Percentiles rank a stretch among this genome's conserved stretches.
phyloP scores from a whole-genome alignment of 2,888 invertebrate genomes.

The Platynereis dumerilii region DNA sequence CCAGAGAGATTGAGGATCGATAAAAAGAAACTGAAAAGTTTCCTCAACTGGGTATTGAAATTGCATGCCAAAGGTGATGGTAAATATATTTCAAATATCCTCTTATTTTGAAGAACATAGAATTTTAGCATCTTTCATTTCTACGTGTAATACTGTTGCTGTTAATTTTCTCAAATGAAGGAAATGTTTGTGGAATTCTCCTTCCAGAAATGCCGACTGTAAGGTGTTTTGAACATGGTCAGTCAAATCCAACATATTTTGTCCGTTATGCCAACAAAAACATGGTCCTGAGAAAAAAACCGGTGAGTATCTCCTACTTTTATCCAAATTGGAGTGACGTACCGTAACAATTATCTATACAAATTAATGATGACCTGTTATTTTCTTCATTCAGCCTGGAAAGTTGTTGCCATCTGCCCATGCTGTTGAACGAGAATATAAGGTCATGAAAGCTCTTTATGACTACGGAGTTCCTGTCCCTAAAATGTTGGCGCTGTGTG shows the following conservation, averaged over 20 bases:
- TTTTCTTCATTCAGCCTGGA: conserved; percentile 60
- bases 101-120: background rate
- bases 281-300: conserved; percentile 65
- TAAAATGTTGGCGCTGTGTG: conserved; percentile 55
- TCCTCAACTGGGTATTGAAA: conserved; percentile 47
- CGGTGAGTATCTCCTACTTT: conserved; percentile 48
- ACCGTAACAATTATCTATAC: background rate
- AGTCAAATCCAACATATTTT: conserved; percentile 66
- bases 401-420: conserved; percentile 65
- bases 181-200: background rate
- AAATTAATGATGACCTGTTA: no score
- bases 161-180: no score
- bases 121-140: no score
- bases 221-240: conserved; percentile 61
- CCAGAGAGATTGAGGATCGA: conserved; percentile 49
- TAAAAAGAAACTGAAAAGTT: conserved; percentile 45
- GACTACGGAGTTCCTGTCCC: conserved; percentile 62
- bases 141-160: no score
- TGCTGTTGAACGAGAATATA: conserved; percentile 64
- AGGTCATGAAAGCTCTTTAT: conserved; percentile 61
- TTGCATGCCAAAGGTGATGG: conserved; percentile 47
- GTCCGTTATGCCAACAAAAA: conserved; percentile 56
- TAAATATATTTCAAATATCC: no score
- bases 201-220: conserved; percentile 43
- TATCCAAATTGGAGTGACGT: background rate